phyloP scores from a whole-genome alignment of 2,888 invertebrate species.

The Tipula confusa region DNA sequence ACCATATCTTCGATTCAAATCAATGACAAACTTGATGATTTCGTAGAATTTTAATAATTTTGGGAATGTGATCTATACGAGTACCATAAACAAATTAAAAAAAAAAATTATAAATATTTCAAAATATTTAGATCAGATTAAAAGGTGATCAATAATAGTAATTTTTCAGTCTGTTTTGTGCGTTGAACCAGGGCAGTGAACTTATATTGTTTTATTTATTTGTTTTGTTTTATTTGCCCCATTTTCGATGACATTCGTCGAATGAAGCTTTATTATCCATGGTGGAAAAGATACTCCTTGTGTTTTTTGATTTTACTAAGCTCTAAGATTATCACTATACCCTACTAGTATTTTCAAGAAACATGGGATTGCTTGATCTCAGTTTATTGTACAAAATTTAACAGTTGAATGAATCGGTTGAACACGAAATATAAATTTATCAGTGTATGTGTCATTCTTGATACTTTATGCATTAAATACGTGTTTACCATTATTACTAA shows the following conservation, averaged over 20 bases:
- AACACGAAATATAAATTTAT: neutral
- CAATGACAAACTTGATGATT: neutral
- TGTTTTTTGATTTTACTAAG: too few species aligned
- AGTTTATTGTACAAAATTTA: too few species aligned
- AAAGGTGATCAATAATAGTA: neutral
- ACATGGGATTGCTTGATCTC: too few species aligned
- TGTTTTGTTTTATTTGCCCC: too few species aligned
- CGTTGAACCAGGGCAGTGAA: neutral
- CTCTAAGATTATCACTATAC: too few species aligned
- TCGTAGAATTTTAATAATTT: neutral
- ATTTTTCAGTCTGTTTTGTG: neutral
- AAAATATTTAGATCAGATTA: slow-evolving; percentile 14
- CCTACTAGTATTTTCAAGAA: too few species aligned
- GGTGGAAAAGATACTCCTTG: too few species aligned
- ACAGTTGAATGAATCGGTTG: neutral
- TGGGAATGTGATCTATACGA: neutral
- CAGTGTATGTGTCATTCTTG: neutral
- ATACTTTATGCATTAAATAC: neutral
- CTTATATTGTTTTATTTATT: neutral
- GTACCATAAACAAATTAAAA: neutral
- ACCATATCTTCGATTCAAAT: neutral
- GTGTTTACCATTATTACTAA: neutral
- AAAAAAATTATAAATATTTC: too few species aligned
- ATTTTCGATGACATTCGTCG: too few species aligned
- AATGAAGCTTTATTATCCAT: too few species aligned